Conservation (phyloP, 2,888 invertebrate genomes). For the Gryllus longicercus region DNA sequence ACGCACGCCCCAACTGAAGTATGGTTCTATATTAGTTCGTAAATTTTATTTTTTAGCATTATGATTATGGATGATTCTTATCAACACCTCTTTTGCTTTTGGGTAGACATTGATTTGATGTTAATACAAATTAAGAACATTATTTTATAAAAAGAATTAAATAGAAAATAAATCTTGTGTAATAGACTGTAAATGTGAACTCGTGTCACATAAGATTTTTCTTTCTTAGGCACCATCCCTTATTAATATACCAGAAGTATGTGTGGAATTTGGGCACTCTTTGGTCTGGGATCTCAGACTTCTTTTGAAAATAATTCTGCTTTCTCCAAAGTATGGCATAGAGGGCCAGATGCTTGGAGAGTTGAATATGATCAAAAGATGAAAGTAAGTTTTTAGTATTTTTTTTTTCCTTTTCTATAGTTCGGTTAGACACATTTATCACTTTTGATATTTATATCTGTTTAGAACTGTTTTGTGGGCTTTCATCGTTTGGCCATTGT, state of each 20-base stretch:
- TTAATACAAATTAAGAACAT: too few species aligned
- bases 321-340: slow-evolving; percentile 63
- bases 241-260: slow-evolving; percentile 46
- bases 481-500: slow-evolving; percentile 70
- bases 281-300: slow-evolving; percentile 57
- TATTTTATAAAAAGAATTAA: too few species aligned
- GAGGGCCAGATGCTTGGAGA: slow-evolving; percentile 74
- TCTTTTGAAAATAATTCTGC: slow-evolving; percentile 51
- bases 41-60: too few species aligned
- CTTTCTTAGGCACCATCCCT: too few species aligned
- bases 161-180: too few species aligned
- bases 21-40: too few species aligned
- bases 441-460: slow-evolving; percentile 33
- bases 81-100: too few species aligned
- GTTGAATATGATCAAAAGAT: slow-evolving; percentile 65
- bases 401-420: not conserved
- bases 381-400: slow-evolving; percentile 47
- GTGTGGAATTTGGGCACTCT: slow-evolving; percentile 78
- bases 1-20: too few species aligned
- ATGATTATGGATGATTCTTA: too few species aligned
- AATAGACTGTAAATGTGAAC: too few species aligned
- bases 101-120: too few species aligned
- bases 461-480: slow-evolving; percentile 61
- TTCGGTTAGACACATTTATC: not conserved
- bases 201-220: too few species aligned